Percentiles rank a stretch among this genome's conserved stretches.
These are phyloP conservation scores for Microcebus tavaratra DNA, from an alignment of 2,113 vertebrate species.

Conservation along the genomic window DNA sequence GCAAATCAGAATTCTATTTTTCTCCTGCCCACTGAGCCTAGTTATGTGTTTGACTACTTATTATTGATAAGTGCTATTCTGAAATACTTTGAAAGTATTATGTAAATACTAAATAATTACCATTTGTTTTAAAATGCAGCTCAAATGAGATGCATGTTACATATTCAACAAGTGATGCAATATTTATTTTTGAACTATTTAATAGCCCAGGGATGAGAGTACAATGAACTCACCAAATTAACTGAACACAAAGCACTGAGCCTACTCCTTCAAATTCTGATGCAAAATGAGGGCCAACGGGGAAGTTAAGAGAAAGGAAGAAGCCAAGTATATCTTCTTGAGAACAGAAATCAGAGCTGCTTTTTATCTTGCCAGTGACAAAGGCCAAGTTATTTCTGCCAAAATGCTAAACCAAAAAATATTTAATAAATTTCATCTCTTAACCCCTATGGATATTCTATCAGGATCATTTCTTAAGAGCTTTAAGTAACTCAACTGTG, in stretches of 20 bases:
- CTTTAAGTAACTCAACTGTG: neutral
- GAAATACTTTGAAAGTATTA: neutral
- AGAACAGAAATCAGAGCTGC: constrained; percentile 39
- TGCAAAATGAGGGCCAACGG: neutral
- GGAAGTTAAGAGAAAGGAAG: neutral
- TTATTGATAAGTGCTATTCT: constrained; percentile 19
- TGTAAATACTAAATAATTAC: constrained; percentile 49
- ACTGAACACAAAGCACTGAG: neutral
- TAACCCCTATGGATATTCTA: neutral
- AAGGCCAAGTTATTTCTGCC: constrained; percentile 31
- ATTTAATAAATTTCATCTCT: neutral
- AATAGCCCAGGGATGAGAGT: neutral
- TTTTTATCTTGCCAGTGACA: neutral
- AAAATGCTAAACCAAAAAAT: constrained; percentile 35
- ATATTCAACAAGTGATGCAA: constrained; percentile 43
- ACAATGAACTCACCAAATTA: neutral
- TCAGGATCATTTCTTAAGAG: neutral
- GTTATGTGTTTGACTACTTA: neutral
- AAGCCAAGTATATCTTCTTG: neutral
- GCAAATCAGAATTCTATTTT: constrained; percentile 13
- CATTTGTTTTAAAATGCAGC: constrained; percentile 41
- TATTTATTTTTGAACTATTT: constrained; percentile 47
- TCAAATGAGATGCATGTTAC: constrained; percentile 8
- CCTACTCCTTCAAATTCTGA: neutral
- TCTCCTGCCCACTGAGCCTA: neutral